A percentile compares a stretch with the other conserved stretches of the same genome.
These are phyloP conservation scores for Pocota personata DNA, from an alignment of 2,888 invertebrate species.

Conservation along the genomic window DNA sequence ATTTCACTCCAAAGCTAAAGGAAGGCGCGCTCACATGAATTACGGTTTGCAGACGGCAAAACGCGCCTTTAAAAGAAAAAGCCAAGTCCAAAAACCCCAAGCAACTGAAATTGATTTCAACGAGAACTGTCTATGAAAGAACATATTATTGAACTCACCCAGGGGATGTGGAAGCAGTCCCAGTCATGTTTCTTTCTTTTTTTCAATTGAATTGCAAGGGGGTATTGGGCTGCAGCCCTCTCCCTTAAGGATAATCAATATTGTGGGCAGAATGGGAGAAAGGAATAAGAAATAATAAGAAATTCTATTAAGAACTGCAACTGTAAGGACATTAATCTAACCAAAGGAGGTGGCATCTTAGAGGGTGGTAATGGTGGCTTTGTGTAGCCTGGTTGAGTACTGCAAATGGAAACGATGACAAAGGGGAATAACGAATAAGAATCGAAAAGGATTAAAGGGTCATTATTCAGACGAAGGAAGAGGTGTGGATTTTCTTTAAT, in stretches of 20 bases:
- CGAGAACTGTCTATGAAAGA: slow-evolving; percentile 41
- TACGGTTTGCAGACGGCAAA: slow-evolving; percentile 50
- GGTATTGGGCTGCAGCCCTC: not conserved
- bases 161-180: not conserved
- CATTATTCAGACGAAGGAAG: slow-evolving; percentile 37
- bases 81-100: not conserved
- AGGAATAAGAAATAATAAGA: slow-evolving; percentile 54
- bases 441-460: slow-evolving; percentile 61
- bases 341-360: slow-evolving; percentile 11
- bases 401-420: slow-evolving; percentile 26
- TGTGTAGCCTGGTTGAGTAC: slow-evolving; percentile 1
- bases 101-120: slow-evolving; percentile 54
- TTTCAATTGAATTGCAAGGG: slow-evolving; percentile 30
- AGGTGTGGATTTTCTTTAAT: slow-evolving; percentile 58
- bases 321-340: slow-evolving; percentile 72
- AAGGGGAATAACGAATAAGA: slow-evolving; percentile 28
- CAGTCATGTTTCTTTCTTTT: slow-evolving; percentile 25
- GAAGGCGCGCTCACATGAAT: slow-evolving; percentile 49
- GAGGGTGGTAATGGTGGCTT: too few species aligned
- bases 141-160: slow-evolving; percentile 59
- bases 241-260: slow-evolving; percentile 62
- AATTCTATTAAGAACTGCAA: slow-evolving; percentile 73
- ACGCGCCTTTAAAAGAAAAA: not conserved
- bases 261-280: slow-evolving; percentile 13
- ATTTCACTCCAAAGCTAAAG: slow-evolving; percentile 35